Evolutionary conservation across 2,888 invertebrate genomes (phyloP).

Genomic region (Trachelus stipa): DNA sequence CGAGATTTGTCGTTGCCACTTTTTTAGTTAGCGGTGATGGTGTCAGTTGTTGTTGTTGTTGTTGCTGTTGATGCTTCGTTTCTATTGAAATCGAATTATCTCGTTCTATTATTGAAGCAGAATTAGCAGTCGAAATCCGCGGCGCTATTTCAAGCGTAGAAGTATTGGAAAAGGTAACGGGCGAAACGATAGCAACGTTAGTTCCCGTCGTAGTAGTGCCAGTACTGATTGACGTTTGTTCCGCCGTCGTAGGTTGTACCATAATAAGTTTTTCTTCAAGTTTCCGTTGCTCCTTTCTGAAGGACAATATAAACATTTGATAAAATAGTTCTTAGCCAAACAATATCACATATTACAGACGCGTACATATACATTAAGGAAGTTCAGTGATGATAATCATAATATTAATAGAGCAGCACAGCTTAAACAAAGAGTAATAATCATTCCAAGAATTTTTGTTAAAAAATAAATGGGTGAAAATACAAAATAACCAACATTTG

Average conservation of each 20-base stretch:
- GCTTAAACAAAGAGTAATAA: too few species aligned
- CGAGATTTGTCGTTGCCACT: constrained; percentile 35
- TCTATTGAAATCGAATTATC: constrained; percentile 36
- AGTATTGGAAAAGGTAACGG: constrained; percentile 43
- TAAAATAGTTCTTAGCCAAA: too few species aligned
- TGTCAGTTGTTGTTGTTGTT: constrained; percentile 25
- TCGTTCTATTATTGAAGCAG: constrained; percentile 66
- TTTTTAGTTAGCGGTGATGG: constrained; percentile 46
- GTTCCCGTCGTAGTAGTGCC: constrained; percentile 33
- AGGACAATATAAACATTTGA: constrained; percentile 1
- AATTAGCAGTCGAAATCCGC: constrained; percentile 64
- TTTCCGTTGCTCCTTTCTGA: constrained; percentile 51
- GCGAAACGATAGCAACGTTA: constrained; percentile 22
- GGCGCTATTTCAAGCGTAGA: constrained; percentile 57
- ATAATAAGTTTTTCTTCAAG: constrained; percentile 42
- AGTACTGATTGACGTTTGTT: constrained; percentile 27
- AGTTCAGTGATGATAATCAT: too few species aligned
- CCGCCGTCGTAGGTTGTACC: constrained; percentile 18
- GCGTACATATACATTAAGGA: too few species aligned
- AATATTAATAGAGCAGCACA: too few species aligned
- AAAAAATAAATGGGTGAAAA: too few species aligned
- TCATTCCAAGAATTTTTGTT: too few species aligned
- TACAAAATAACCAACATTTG: too few species aligned
- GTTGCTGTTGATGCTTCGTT: constrained; percentile 29
- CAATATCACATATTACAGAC: too few species aligned